Evolutionary conservation across 1,140 invertebrate species (phyloP).

Genomic region (Achroia grisella): DNA sequence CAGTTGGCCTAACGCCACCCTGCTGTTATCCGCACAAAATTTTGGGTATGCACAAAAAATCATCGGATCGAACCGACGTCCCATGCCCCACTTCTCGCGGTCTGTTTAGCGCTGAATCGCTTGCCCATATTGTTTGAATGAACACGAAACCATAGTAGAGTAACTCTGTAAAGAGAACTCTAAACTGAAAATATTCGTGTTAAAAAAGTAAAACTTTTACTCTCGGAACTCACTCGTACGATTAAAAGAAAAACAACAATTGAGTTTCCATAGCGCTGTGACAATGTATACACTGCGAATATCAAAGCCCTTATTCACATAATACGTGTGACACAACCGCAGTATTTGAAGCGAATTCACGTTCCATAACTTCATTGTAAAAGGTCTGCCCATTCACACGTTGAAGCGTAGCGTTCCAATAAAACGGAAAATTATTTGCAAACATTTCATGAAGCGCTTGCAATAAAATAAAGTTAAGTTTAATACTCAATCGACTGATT

Average conservation of each 20-base stretch:
- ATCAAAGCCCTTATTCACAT: background rate
- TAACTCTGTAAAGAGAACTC: too few relatives aligned
- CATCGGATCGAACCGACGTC: background rate
- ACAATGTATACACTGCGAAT: too few relatives aligned
- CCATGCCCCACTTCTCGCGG: background rate
- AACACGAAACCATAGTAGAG: background rate
- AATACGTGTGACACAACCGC: background rate
- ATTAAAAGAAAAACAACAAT: background rate
- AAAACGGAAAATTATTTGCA: conserved; percentile 5
- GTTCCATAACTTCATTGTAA: background rate
- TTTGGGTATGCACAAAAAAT: conserved; percentile 7
- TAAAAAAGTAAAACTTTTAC: background rate
- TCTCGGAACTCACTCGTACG: background rate
- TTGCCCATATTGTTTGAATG: background rate
- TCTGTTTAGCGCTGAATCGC: too few relatives aligned
- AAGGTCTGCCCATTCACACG: conserved; percentile 1
- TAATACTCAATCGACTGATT: too few relatives aligned
- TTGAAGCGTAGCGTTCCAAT: background rate
- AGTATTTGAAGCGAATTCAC: background rate
- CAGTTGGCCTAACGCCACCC: conserved; percentile 22
- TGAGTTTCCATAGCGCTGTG: background rate
- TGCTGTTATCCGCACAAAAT: conserved; percentile 15
- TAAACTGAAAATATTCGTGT: too few relatives aligned
- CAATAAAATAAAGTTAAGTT: background rate
- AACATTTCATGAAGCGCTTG: background rate